Percentiles rank a stretch among this genome's conserved stretches.
Conservation (phyloP, 2,888 invertebrate genomes). For the Xylota sylvarum region DNA sequence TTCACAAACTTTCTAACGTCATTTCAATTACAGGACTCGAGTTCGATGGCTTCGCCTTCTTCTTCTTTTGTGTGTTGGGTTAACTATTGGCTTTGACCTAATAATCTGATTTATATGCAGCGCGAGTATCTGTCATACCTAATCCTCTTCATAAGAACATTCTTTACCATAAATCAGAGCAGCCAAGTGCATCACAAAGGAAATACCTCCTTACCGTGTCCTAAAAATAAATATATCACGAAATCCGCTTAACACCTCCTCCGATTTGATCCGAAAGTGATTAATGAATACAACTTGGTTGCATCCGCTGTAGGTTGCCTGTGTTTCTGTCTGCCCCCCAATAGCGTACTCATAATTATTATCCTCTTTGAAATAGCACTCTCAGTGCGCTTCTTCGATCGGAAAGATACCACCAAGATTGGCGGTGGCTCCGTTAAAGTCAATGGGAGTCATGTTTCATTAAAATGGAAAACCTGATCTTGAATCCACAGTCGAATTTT, state of each 20-base stretch:
- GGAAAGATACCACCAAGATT: conserved; percentile 45
- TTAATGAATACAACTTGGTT: conserved; percentile 39
- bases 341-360: conserved; percentile 51
- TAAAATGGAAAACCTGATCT: conserved; percentile 58
- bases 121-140: neutral
- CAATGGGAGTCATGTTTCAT: conserved; percentile 71
- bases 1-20: neutral
- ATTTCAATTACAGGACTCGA: neutral
- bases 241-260: conserved; percentile 23
- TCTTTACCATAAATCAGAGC: neutral
- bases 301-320: conserved; percentile 11
- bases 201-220: neutral
- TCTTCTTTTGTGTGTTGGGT: neutral
- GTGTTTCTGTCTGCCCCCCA: conserved; percentile 50
- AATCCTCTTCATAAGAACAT: neutral
- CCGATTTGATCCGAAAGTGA: conserved; percentile 37
- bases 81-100: neutral
- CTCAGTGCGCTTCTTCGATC: conserved; percentile 47
- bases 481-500: conserved; percentile 49
- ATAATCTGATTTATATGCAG: no score
- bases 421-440: conserved; percentile 50
- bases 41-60: neutral
- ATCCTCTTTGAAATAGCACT: conserved; percentile 40
- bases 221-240: conserved; percentile 14
- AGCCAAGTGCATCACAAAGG: neutral